Evolutionary conservation across 2,113 vertebrate species (phyloP).

Genomic region (Fregata magnificens): DNA sequence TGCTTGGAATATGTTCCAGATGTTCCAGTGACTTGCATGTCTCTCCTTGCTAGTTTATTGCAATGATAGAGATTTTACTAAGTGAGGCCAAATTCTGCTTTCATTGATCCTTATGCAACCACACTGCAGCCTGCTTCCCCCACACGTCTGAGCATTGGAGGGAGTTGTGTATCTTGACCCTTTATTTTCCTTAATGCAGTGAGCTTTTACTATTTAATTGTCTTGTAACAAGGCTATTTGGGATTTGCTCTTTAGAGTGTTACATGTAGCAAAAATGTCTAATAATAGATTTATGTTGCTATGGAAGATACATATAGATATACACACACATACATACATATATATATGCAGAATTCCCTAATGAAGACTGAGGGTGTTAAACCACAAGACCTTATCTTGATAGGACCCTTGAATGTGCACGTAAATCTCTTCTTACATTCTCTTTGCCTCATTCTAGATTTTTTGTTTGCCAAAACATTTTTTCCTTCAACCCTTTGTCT

Average conservation of each 20-base stretch:
- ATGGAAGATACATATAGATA: not conserved
- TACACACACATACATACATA: not conserved
- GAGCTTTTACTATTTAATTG: not conserved
- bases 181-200: not conserved
- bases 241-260: not conserved
- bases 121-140: not conserved
- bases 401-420: not conserved
- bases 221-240: not conserved
- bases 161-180: not conserved
- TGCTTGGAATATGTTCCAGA: not conserved
- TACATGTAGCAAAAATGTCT: not conserved
- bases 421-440: not conserved
- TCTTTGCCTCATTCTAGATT: not conserved
- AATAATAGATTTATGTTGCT: not conserved
- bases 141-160: not conserved
- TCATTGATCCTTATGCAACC: not conserved
- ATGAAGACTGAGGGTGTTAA: not conserved
- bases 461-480: not conserved
- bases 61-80: not conserved
- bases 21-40: not conserved
- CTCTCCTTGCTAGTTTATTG: not conserved
- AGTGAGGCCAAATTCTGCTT: not conserved
- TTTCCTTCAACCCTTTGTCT: not conserved
- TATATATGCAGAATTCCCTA: not conserved
- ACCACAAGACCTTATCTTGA: not conserved